phyloP scores from a whole-genome alignment of 2,113 vertebrate species.

The Ciconia boyciana region DNA sequence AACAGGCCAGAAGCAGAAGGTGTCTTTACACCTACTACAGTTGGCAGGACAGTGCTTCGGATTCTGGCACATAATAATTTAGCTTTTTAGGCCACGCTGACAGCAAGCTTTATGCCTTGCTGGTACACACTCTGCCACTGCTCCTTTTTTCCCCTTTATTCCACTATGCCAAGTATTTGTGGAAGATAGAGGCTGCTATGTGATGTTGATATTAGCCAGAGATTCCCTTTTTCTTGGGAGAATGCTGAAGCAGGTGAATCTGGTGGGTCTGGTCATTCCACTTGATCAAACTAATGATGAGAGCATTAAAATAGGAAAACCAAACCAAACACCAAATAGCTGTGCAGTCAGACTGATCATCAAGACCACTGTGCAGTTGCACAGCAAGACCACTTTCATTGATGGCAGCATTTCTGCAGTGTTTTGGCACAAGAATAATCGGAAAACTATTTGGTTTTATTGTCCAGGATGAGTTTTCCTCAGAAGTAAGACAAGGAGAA shows the following conservation, averaged over 20 bases:
- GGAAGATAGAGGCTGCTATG: not conserved
- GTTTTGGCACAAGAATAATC: not conserved
- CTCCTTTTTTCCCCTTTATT: not conserved
- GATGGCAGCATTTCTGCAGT: not conserved
- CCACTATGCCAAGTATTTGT: not conserved
- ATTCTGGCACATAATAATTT: not conserved
- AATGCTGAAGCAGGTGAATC: not conserved
- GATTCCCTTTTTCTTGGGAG: not conserved
- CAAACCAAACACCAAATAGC: not conserved
- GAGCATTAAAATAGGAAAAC: not conserved
- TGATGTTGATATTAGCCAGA: not conserved
- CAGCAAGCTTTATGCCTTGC: not conserved
- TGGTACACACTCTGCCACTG: not conserved
- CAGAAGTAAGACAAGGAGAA: not conserved
- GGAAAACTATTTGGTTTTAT: not conserved
- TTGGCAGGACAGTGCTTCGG: not conserved
- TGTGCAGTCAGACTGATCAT: not conserved
- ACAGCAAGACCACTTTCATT: not conserved
- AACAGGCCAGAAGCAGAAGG: not conserved
- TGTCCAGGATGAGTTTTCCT: not conserved
- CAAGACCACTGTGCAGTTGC: not conserved
- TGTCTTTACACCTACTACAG: not conserved
- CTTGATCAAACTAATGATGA: not conserved
- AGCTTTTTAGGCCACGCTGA: not conserved
- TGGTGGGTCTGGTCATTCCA: not conserved